Percentiles rank a stretch among this genome's conserved stretches.
Evolutionary conservation across 2,888 invertebrate genomes (phyloP).

Genomic region (Lepidochrysops patricia): DNA sequence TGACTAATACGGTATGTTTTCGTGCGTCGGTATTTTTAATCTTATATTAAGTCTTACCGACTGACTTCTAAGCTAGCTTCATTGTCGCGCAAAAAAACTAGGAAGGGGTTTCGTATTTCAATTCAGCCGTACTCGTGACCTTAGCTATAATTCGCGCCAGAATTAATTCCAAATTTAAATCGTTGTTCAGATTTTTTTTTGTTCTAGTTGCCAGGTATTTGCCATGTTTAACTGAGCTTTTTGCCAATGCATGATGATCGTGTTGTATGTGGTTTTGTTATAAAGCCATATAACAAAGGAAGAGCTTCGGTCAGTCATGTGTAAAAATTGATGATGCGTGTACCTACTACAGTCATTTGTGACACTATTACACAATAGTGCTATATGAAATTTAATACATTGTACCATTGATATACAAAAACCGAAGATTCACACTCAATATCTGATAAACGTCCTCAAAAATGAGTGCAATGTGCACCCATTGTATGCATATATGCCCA

Average conservation of each 20-base stretch:
- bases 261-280: neutral
- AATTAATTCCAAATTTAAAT: neutral
- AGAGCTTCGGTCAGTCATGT: neutral
- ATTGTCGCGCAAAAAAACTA: constrained; percentile 5
- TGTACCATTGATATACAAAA: too few relatives aligned
- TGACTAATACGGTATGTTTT: neutral
- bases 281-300: constrained; percentile 6
- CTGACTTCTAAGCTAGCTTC: neutral
- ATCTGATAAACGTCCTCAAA: too few relatives aligned
- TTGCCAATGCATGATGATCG: neutral
- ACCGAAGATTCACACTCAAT: too few relatives aligned
- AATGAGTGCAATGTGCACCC: too few relatives aligned
- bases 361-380: neutral
- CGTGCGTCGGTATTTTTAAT: too few relatives aligned
- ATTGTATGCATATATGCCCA: too few relatives aligned
- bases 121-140: neutral
- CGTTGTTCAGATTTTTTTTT: neutral
- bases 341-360: constrained; percentile 1
- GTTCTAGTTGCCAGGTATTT: too few relatives aligned
- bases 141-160: neutral
- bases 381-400: neutral
- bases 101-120: neutral
- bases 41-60: too few relatives aligned
- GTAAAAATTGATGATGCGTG: constrained; percentile 9
- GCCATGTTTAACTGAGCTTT: neutral